Evolutionary conservation across 1,140 invertebrate genomes (phyloP).

Genomic region (Trichomalopsis sarcophagae): DNA sequence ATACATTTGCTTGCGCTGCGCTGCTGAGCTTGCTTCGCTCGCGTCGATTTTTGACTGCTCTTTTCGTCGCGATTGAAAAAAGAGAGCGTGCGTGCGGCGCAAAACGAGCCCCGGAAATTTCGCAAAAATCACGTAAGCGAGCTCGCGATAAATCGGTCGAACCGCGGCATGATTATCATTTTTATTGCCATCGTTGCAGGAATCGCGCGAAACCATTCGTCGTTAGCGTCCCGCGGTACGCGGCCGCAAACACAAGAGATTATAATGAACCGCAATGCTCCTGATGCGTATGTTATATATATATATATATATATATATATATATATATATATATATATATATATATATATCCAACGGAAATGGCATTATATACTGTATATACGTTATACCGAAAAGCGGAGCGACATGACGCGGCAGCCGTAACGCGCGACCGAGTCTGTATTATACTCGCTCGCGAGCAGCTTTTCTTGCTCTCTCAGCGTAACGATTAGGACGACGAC

Average conservation of each 20-base stretch:
- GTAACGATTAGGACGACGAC: neutral
- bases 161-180: neutral
- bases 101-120: neutral
- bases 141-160: neutral
- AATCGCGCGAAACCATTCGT: neutral
- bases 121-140: neutral
- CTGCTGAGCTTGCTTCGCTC: no score
- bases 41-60: no score
- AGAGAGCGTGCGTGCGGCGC: no score
- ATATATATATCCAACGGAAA: neutral
- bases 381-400: neutral
- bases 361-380: neutral
- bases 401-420: neutral
- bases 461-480: constrained; percentile 45
- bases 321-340: no score
- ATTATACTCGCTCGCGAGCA: no score
- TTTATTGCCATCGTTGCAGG: no score
- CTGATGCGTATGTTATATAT: neutral
- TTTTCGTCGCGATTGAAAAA: no score
- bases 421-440: neutral
- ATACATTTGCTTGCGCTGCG: no score
- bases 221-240: no score
- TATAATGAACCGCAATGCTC: no score
- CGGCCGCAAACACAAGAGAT: no score
- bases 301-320: no score